Evolutionary conservation across 2,113 vertebrate genomes (phyloP), one percentile per base, ranked within the genome.

Genomic region (Sturnus vulgaris): DNA sequence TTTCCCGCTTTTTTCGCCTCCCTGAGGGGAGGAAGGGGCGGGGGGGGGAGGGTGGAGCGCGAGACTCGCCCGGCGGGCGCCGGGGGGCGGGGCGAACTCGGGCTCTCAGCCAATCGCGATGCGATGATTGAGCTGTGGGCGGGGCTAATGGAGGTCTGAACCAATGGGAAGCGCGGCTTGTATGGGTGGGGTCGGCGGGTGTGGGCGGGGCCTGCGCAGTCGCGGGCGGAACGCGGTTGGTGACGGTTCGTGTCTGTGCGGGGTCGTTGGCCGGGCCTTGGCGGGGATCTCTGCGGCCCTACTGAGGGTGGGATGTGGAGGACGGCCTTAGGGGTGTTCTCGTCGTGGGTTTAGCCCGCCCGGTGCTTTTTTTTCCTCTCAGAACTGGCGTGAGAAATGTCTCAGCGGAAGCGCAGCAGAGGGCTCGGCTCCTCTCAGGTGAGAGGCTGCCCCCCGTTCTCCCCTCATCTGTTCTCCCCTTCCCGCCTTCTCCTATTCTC

Each of bases 101-200:
- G 9, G 1, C 2, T 40, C 16, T 20, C 2, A 12, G 1, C 79
- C 79, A 83, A 77, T 77, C 7, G 17, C 3, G 7, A 1, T 2
- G 24, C 19, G 14, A 8, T 2, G 5, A 3, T n/a, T 27, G 25
- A 7, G 3, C 7, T 6, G 5, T 8, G 4, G 80, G 66, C 16
- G 56, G 39, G 56, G n/a, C 4, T 8, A 28, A 0, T 1, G 13
- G 1, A 40, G 20, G 2, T 10, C 3, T 28, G 5, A 10, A 1
- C 80, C 71, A 77, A 83, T 78, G 8, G 37, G 16, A 49, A 61
- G 39, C 1, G 22, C 3, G 12, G 28, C 5, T 9, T 2, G 2
- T 3, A 25, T 1, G 17, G 14, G 18, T 0, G 14, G 11, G 39
- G 3, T 6, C 5, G 3, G 49, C 2, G 22, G 10, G 4, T 10